Percentiles rank a stretch among this genome's conserved stretches.
Evolutionary conservation across 2,888 invertebrate species (phyloP).

Genomic region (Cartodere bifasciata): DNA sequence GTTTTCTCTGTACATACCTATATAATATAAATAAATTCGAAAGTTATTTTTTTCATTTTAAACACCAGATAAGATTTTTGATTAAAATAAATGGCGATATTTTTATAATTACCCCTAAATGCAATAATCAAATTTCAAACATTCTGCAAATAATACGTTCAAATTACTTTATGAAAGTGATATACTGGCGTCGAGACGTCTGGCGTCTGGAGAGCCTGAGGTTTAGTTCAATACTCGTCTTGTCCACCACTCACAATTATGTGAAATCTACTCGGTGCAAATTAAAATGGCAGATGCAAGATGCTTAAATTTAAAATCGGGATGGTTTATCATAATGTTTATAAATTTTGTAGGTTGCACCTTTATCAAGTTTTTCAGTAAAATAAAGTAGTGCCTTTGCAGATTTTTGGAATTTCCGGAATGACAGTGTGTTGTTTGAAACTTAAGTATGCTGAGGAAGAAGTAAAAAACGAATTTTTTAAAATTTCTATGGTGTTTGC

Average conservation of each 20-base stretch:
- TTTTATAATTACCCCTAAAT: too few relatives aligned
- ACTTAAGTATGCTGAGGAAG: conserved; percentile 20
- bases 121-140: too few relatives aligned
- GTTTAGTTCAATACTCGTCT: too few relatives aligned
- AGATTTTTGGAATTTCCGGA: conserved; percentile 25
- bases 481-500: conserved; percentile 26
- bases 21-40: too few relatives aligned
- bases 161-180: too few relatives aligned
- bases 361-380: conserved; percentile 5
- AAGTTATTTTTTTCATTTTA: too few relatives aligned
- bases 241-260: conserved; percentile 6
- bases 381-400: conserved; percentile 11
- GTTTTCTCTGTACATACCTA: too few relatives aligned
- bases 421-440: conserved; percentile 23
- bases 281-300: conserved; percentile 5
- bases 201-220: conserved; percentile 12
- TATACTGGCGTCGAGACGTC: conserved; percentile 18
- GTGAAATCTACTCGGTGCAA: not conserved
- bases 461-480: conserved; percentile 22
- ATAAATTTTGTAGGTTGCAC: conserved; percentile 25
- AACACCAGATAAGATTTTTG: too few relatives aligned
- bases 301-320: conserved; percentile 14
- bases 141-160: too few relatives aligned
- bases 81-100: too few relatives aligned
- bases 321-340: conserved; percentile 25